Evolutionary conservation across 1,140 invertebrate species (phyloP), one percentile per base, ranked within the genome.

Genomic region (Heterodera schachtii): DNA sequence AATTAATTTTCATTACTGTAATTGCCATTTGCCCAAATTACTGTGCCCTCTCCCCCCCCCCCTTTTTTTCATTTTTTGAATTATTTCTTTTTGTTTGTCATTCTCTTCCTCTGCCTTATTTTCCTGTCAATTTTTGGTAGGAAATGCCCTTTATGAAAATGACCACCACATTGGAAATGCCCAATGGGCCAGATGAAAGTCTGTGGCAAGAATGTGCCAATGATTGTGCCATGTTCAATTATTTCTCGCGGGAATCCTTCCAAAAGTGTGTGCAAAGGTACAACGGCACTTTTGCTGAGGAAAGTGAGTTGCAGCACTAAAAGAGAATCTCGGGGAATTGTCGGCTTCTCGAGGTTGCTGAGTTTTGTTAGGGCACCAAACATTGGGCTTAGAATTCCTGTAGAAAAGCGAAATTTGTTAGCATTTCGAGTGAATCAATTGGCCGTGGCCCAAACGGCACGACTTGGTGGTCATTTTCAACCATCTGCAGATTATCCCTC

Each of bases 131-230:
- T 43, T 69, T 79, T 67, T 77, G 47, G 77, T 46, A 73, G 78
- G 31, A 19, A 19, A 16, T 21, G 31, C 43, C 19, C 46, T n/a
- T 80, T 67, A 13, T 80, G 47, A 79, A 74, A 44, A 83, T 81
- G 41, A 78, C 73, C 46, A 75, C 70, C 47, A 73, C n/a, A 3
- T 21, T n/a, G n/a, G 81, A 82, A 77, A 84, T 75, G 70, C 41
- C 46, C n/a, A 71, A 75, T 71, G 78, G 41, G 69, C 43, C 16
- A 3, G 69, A 66, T 11, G 80, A 64, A 43, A 52, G n/a, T 64
- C 43, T 82, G 8, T 47, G 47, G 46, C 19, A 57, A 11, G 80
- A 81, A 64, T 83, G 82, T 76, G 49, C n/a, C 16, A 49, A 67
- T 21, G 41, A 49, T 49, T 46, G 44, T 13, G 7, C 6, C 13